Base-by-base conservation (phyloP, 2,113 vertebrate genomes). In the Bufo gargarizans region DNA sequence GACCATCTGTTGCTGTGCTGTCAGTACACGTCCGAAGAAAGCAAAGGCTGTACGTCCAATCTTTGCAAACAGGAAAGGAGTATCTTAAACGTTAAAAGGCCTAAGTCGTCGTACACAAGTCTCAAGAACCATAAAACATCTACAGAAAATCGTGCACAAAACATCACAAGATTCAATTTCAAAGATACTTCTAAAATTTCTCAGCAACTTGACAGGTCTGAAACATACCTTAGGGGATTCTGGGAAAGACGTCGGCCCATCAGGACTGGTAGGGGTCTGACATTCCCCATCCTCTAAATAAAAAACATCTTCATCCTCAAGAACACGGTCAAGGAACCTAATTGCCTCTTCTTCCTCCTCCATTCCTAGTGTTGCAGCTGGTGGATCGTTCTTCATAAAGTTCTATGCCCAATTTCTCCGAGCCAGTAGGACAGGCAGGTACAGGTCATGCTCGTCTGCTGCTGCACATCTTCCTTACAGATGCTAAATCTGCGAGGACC, bases 281-380 rank as follows among this genome's bases (percentile, higher is more conserved):
- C 96, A 94, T 91, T 98, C 97, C 61, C 93, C 94, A 91, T 97
- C 96, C 93, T 95, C 96, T 91, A 93, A 92, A n/a, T 95, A 95
- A 93, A 95, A 95, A 89, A 95, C 92, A 91, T 96, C 95, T 92
- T 97, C 97, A 90, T 98, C 97, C 91, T 98, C 97, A 91, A 99
- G 95, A 90, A 99, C 96, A 92, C 96, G 97, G 93, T 99, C 97
- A 95, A 99, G 92, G 91, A 96, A 96, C 92, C 97, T 93, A 90
- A 99, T 95, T 91, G 95, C 98, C 91, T 94, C 95, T 90, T 96
- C 95, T 92, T 96, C 95, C 92, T 98, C 97, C 91, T 97, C 96
- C 95, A 95, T 95, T 92, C 93, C 93, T 80, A 7, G 90, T 63
- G 89, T 69, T 14, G 83, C 55, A 72, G 53, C 91, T 90, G 92